Percentiles rank a stretch among this genome's conserved stretches.
Conservation (phyloP, 2,888 invertebrate species). For the Mellilla xanthometata region DNA sequence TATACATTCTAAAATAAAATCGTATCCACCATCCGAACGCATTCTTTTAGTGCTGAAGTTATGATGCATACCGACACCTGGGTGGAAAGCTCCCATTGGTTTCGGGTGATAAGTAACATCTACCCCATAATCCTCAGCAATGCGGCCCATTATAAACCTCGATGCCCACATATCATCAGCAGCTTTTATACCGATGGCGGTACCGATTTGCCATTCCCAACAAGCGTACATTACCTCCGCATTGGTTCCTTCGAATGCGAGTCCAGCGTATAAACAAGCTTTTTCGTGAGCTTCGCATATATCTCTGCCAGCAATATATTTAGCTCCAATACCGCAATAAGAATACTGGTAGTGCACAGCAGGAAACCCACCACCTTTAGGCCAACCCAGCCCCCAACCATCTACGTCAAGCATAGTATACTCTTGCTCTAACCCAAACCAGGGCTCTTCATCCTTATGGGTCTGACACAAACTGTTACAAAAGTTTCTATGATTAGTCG, state of each 20-base stretch:
- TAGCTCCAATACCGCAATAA: constrained; percentile 98
- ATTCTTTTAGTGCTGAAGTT: constrained; percentile 95
- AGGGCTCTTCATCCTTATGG: constrained; percentile 87
- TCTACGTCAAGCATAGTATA: constrained; percentile 94
- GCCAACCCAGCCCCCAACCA: constrained; percentile 96
- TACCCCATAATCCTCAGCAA: constrained; percentile 93
- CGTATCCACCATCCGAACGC: constrained; percentile 89
- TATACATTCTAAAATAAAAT: constrained; percentile 93
- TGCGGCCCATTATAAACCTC: constrained; percentile 90
- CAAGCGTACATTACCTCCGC: constrained; percentile 98
- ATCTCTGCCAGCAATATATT: constrained; percentile 96
- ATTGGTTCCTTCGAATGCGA: constrained; percentile 96
- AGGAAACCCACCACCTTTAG: constrained; percentile 95
- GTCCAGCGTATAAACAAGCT: constrained; percentile 95
- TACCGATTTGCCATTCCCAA: constrained; percentile 96
- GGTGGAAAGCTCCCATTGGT: constrained; percentile 92
- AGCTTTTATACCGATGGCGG: constrained; percentile 91
- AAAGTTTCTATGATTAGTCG: constrained; percentile 86
- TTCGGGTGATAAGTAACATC: constrained; percentile 87
- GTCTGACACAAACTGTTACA: constrained; percentile 88
- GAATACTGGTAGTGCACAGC: constrained; percentile 92
- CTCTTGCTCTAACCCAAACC: constrained; percentile 97
- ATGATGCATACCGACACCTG: constrained; percentile 93
- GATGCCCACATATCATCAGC: constrained; percentile 95
- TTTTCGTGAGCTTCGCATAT: constrained; percentile 92